Percentiles rank a stretch among this genome's conserved stretches.
Conservation (phyloP, 2,888 invertebrate genomes). For the Polydrusus pterygomalis region DNA sequence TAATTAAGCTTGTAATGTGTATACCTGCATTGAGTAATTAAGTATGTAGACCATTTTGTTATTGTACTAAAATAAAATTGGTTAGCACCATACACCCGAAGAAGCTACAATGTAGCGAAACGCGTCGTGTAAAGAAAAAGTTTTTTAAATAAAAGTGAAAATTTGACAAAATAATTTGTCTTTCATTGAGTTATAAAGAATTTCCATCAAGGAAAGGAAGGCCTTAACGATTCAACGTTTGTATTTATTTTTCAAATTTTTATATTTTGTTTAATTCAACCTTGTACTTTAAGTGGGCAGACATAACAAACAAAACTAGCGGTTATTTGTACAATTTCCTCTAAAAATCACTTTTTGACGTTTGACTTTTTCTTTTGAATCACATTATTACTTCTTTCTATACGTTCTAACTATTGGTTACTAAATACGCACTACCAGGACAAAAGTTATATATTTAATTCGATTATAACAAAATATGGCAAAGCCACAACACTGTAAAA, state of each 20-base stretch:
- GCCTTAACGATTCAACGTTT: too few species aligned
- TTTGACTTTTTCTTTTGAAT: constrained; percentile 18
- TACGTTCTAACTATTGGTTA: background rate
- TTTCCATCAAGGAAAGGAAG: too few species aligned
- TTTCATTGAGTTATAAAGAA: too few species aligned
- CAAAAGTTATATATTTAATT: constrained; percentile 23
- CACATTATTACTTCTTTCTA: constrained; percentile 15
- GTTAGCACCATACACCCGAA: too few species aligned
- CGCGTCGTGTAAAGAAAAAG: too few species aligned
- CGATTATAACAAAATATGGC: constrained; percentile 21
- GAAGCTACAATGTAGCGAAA: too few species aligned
- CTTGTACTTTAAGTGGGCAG: background rate
- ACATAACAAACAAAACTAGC: constrained; percentile 25
- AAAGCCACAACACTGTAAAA: constrained; percentile 3
- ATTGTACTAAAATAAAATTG: too few species aligned
- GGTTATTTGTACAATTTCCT: constrained; percentile 15
- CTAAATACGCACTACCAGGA: constrained; percentile 19
- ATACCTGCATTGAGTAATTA: too few species aligned
- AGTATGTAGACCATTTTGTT: too few species aligned
- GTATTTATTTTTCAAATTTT: background rate
- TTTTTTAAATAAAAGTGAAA: too few species aligned
- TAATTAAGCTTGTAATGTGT: too few species aligned
- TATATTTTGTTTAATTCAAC: constrained; percentile 6
- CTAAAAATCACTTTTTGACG: constrained; percentile 5
- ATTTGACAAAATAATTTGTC: too few species aligned